Conservation (phyloP, 2,797 vertebrate genomes). For the Lacerta bilineata region DNA sequence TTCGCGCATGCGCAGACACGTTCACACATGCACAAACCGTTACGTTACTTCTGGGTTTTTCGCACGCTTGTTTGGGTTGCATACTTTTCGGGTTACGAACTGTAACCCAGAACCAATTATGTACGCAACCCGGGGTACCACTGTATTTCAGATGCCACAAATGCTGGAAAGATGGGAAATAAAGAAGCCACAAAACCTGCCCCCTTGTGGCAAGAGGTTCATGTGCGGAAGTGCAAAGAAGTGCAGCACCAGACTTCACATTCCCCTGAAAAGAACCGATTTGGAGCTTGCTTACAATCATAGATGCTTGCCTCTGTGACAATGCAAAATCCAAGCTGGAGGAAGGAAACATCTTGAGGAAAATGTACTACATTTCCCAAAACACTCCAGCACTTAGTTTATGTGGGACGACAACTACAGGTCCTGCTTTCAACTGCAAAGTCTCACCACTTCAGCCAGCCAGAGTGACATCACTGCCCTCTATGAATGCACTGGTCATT, state of each 20-base stretch:
- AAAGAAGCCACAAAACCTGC: neutral
- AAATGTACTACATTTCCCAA: neutral
- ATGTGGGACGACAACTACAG: neutral
- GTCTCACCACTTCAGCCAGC: neutral
- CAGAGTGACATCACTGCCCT: neutral
- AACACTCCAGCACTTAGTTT: neutral
- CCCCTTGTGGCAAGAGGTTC: neutral
- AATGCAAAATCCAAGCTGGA: neutral
- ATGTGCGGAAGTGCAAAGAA: neutral
- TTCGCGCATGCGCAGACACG: no score
- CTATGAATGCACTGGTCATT: neutral
- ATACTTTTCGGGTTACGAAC: no score
- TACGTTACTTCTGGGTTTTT: no score
- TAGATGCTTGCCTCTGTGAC: neutral
- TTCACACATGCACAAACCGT: no score
- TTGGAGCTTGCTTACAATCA: neutral
- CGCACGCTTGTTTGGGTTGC: no score
- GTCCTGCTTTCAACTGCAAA: neutral
- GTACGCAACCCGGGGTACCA: no score
- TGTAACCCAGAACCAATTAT: no score
- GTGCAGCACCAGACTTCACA: neutral
- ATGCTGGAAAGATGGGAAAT: no score
- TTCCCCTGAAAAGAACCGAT: accelerated
- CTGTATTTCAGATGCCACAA: no score
- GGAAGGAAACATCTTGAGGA: neutral